Conservation (phyloP, 2,888 invertebrate species). For the Xiphydria camelus region DNA sequence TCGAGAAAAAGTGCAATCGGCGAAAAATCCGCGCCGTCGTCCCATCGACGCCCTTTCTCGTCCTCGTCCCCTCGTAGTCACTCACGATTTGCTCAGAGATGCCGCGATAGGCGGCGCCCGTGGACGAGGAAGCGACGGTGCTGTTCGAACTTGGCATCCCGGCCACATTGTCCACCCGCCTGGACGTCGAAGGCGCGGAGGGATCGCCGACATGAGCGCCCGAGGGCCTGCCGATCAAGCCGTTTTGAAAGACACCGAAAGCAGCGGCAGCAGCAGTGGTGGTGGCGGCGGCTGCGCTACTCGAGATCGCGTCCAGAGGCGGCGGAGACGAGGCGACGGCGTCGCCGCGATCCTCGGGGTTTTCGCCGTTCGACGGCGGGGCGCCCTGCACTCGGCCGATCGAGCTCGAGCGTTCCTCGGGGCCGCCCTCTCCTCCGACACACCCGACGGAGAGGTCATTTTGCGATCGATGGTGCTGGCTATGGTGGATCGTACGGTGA, state of each 20-base stretch:
- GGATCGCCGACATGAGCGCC: conserved; percentile 42
- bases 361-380: conserved; percentile 5
- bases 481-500: conserved; percentile 24
- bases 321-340: conserved; percentile 52
- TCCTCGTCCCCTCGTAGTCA: too few species aligned
- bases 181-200: conserved; percentile 39
- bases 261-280: conserved; percentile 25
- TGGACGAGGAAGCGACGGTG: conserved; percentile 19
- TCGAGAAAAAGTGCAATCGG: too few species aligned
- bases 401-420: too few species aligned
- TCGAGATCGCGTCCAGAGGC: conserved; percentile 56
- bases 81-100: conserved; percentile 48
- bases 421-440: too few species aligned
- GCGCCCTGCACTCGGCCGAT: too few species aligned
- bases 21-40: too few species aligned
- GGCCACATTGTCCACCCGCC: conserved; percentile 34
- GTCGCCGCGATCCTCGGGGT: conserved; percentile 4
- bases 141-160: conserved; percentile 25
- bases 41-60: too few species aligned
- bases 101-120: conserved; percentile 30
- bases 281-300: conserved; percentile 44
- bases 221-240: conserved; percentile 49
- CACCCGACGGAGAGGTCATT: too few species aligned
- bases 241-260: conserved; percentile 35
- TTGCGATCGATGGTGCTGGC: too few species aligned